Base-by-base conservation (phyloP, 2,888 invertebrate genomes). In the Clepsis dumicolana region DNA sequence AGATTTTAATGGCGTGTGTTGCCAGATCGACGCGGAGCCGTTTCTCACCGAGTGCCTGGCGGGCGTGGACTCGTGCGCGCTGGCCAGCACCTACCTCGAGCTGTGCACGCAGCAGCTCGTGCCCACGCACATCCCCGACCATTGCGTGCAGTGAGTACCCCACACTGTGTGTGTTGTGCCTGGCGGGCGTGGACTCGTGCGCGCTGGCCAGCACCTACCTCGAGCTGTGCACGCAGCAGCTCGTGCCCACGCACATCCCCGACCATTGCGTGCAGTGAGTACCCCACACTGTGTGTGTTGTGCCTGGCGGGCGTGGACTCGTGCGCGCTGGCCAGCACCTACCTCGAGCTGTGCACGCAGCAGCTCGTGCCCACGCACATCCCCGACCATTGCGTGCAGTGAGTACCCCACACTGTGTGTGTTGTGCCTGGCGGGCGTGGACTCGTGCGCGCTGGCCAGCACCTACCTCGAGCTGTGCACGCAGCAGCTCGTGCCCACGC, bases 391-490 rank as follows among this genome's bases (percentile, higher is more conserved):
- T 98, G 98, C 83, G 95, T 97, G 75, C 96, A 94, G 97, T 97
- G 82, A 94, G 96, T 91, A 72, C 24, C 35, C n/a, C n/a, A n/a
- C n/a, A n/a, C n/a, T n/a, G n/a, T n/a, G n/a, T n/a, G n/a, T n/a
- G n/a, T n/a, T n/a, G 87, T 97, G 97, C 75, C 74, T 90, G 32
- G 90, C 94, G 32, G 94, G 96, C 71, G 94, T 85, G 70, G 77
- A 94, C 79, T 94, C 96, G n/a, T 98, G 98, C 80, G 95, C 96
- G 0, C 94, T 97, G 0, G 97, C 97, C 1, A 94, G 96, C 76
- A 96, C 97, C 0, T 99, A 98, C 87, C 95, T 97, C 73, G 95
- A 96, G 79, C 95, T 96, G 65, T 99, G 98, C 83, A 89, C 94
- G 41, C 95, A 95, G 72, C 94, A 95, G 53, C 96, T 96, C 81